Evolutionary conservation across 2,888 invertebrate genomes (phyloP).

Genomic region (Epistrophe eligans): DNA sequence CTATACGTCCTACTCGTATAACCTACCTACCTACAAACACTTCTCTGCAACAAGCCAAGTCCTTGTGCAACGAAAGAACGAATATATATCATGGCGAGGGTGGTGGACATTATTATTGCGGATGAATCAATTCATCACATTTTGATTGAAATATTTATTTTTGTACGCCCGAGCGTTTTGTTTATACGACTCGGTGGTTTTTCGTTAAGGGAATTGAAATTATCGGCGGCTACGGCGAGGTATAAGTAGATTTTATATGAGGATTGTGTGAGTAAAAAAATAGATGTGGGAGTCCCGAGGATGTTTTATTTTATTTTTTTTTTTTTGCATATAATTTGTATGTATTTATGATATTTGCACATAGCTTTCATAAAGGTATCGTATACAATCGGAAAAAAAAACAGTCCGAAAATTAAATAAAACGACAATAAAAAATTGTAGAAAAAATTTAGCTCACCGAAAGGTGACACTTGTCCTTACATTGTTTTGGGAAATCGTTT

Average conservation of each 20-base stretch:
- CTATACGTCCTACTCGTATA: background rate
- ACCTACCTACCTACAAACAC: no score
- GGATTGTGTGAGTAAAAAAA: background rate
- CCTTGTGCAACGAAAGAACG: background rate
- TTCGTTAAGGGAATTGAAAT: slow-evolving; percentile 59
- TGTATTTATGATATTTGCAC: background rate
- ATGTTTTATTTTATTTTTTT: background rate
- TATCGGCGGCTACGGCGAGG: background rate
- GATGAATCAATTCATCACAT: slow-evolving; percentile 72
- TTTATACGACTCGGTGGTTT: slow-evolving; percentile 35
- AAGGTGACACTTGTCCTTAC: no score
- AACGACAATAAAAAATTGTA: background rate
- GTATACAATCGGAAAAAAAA: background rate
- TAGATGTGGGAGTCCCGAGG: background rate
- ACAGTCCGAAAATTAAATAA: background rate
- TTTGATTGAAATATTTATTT: slow-evolving; percentile 71
- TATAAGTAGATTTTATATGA: slow-evolving; percentile 23
- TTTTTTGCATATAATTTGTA: background rate
- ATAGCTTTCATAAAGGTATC: background rate
- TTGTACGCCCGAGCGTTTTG: slow-evolving; percentile 18
- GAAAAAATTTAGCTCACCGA: no score
- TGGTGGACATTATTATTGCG: slow-evolving; percentile 68
- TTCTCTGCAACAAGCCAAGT: slow-evolving; percentile 1
- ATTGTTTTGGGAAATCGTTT: no score
- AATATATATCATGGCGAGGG: slow-evolving; percentile 19